A percentile compares a stretch with the other conserved stretches of the same genome.
These are phyloP conservation scores for Perccottus glenii DNA, from an alignment of 2,113 vertebrate genomes.

Conservation along the genomic window DNA sequence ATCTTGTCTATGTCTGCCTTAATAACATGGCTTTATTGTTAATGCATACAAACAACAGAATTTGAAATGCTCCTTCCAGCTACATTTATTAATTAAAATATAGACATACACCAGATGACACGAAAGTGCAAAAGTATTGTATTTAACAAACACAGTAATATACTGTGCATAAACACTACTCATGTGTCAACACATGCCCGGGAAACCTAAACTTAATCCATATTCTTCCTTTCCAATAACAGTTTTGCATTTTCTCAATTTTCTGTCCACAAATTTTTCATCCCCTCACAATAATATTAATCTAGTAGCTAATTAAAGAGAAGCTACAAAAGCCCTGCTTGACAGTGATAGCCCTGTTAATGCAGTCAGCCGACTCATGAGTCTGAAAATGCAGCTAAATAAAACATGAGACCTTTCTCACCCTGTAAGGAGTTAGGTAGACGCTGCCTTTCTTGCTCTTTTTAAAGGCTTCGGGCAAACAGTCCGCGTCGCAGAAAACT, in stretches of 20 bases:
- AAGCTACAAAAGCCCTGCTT: background rate
- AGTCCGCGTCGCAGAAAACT: conserved; percentile 87
- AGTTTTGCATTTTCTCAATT: too few species aligned
- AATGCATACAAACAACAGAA: too few species aligned
- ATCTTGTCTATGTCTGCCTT: too few species aligned
- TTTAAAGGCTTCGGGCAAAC: conserved; percentile 89
- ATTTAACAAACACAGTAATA: too few species aligned
- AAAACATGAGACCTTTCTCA: conserved; percentile 68
- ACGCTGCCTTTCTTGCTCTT: conserved; percentile 94
- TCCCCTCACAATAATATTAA: background rate
- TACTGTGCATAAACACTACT: too few species aligned
- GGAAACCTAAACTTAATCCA: background rate
- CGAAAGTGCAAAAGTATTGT: too few species aligned
- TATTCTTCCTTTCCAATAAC: background rate
- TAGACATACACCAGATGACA: too few species aligned
- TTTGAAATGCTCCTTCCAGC: too few species aligned
- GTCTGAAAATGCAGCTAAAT: background rate
- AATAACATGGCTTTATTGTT: too few species aligned
- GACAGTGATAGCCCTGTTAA: background rate
- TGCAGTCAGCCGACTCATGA: background rate
- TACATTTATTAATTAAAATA: too few species aligned
- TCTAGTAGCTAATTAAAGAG: background rate
- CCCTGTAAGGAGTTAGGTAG: conserved; percentile 94
- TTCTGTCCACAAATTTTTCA: background rate
- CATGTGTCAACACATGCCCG: too few species aligned